These are phyloP conservation scores for Hippoglossus stenolepis DNA, from an alignment of 2,113 vertebrate genomes.

Conservation along the genomic window DNA sequence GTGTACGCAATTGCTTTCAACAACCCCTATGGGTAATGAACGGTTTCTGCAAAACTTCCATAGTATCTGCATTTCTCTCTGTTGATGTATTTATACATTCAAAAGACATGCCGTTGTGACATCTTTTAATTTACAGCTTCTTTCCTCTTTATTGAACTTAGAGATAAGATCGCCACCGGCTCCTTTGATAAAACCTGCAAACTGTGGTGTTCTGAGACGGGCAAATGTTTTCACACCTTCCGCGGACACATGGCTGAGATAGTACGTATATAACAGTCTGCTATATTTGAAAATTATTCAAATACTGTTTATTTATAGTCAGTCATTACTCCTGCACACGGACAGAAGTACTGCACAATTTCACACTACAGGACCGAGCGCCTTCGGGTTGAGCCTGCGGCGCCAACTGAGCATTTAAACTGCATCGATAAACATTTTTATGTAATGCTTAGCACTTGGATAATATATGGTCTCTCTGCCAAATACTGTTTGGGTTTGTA, in stretches of 20 bases:
- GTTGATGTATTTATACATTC: neutral
- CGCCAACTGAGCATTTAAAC: neutral
- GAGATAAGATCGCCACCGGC: constrained; percentile 96
- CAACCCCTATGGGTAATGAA: constrained; percentile 93
- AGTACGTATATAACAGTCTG: constrained; percentile 74
- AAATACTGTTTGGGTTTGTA: neutral
- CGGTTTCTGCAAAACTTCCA: constrained; percentile 6
- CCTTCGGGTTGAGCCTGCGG: no score
- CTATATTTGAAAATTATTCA: neutral
- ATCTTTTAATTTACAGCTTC: neutral
- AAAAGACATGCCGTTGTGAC: neutral
- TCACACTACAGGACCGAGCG: neutral
- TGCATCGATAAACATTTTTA: neutral
- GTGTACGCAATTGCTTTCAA: constrained; percentile 96
- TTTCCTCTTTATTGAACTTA: constrained; percentile 68
- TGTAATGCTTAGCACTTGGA: neutral
- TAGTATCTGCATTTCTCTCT: neutral
- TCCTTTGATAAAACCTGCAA: constrained; percentile 98
- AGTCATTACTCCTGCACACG: neutral
- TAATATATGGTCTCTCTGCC: neutral
- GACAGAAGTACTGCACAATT: neutral
- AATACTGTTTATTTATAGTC: neutral
- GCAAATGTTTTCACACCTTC: constrained; percentile 92
- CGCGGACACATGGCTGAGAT: constrained; percentile 93
- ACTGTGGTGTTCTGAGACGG: constrained; percentile 92